phyloP scores from a whole-genome alignment of 1,140 invertebrate genomes.

The Caenorhabditis brenneri region DNA sequence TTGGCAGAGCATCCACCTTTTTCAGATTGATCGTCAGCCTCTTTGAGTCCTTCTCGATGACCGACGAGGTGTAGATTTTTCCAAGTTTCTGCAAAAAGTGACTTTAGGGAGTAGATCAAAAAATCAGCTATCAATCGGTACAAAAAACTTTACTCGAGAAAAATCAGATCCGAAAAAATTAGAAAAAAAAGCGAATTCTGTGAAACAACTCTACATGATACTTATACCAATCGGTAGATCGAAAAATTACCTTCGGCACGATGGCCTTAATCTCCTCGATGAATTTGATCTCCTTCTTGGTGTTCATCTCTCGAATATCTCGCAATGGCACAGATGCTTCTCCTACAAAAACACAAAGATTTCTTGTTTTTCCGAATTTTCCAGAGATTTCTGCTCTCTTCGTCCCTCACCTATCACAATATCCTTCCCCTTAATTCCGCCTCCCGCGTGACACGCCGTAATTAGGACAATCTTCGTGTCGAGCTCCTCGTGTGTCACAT shows the following conservation, averaged over 20 bases:
- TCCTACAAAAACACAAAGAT: constrained; percentile 51
- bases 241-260: constrained; percentile 60
- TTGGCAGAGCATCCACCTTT: constrained; percentile 69
- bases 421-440: constrained; percentile 69
- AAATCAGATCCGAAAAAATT: too few relatives aligned
- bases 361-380: constrained; percentile 14
- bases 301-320: constrained; percentile 63
- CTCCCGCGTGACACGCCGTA: constrained; percentile 65
- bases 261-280: constrained; percentile 67
- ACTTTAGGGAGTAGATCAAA: too few relatives aligned
- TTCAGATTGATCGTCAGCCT: constrained; percentile 69
- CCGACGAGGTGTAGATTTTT: constrained; percentile 67
- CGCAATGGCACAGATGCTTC: constrained; percentile 65
- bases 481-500: constrained; percentile 64
- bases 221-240: too few relatives aligned
- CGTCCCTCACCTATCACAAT: constrained; percentile 52
- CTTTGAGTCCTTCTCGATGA: constrained; percentile 68
- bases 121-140: too few relatives aligned
- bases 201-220: too few relatives aligned
- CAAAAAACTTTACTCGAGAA: too few relatives aligned
- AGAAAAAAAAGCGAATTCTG: too few relatives aligned
- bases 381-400: not conserved
- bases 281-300: constrained; percentile 68
- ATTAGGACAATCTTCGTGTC: constrained; percentile 63
- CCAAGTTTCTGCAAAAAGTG: constrained; percentile 67